Evolutionary conservation across 2,113 vertebrate genomes (phyloP).

Genomic region (Apodemus speciosus): DNA sequence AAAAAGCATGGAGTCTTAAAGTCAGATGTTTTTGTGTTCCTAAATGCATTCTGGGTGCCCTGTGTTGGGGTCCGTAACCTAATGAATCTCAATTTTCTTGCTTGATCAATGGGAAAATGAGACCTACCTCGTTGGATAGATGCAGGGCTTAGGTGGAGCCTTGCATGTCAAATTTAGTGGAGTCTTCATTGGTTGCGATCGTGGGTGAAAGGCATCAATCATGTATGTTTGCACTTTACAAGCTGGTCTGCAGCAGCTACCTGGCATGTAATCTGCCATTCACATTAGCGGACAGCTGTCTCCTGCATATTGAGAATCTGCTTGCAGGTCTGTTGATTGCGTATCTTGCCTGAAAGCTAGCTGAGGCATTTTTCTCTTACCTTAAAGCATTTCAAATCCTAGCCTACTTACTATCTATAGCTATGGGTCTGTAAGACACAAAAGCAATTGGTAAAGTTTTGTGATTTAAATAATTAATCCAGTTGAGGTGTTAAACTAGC

Average conservation of each 20-base stretch:
- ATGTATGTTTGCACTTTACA: constrained; percentile 3
- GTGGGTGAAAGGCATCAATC: not conserved
- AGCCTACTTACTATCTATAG: constrained; percentile 35
- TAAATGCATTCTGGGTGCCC: not conserved
- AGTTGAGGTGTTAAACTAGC: constrained; percentile 47
- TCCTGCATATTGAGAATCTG: not conserved
- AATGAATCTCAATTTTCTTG: constrained; percentile 5
- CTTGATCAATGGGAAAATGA: not conserved
- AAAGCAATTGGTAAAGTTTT: constrained; percentile 22
- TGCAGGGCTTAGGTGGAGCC: not conserved
- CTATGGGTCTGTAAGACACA: not conserved
- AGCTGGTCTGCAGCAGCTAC: not conserved
- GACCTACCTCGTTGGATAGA: not conserved
- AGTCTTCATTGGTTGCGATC: not conserved
- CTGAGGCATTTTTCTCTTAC: not conserved
- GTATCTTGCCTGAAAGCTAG: not conserved
- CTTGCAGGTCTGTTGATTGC: constrained; percentile 8
- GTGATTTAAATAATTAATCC: constrained; percentile 42
- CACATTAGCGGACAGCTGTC: not conserved
- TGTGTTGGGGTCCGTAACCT: not conserved
- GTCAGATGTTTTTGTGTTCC: not conserved
- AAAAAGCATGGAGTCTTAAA: not conserved
- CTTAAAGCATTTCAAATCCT: not conserved
- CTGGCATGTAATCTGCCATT: not conserved
- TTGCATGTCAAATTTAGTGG: not conserved